A percentile compares a stretch with the other conserved stretches of the same genome.
phyloP scores from a whole-genome alignment of 2,888 invertebrate genomes.

The Dasysyrphus tricinctus region DNA sequence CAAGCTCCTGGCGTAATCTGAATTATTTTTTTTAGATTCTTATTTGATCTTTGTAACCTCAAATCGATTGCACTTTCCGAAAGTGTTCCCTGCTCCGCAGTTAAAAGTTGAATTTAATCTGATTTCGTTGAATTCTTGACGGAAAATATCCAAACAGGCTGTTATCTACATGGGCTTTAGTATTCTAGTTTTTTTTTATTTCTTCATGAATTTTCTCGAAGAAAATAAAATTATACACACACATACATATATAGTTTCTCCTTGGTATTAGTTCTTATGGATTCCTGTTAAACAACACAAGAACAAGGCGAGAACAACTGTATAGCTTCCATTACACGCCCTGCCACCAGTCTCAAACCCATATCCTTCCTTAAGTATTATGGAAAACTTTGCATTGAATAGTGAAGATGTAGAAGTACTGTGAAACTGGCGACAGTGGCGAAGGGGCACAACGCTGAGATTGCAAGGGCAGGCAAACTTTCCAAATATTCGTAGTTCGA shows the following conservation, averaged over 20 bases:
- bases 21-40: slow-evolving; percentile 2
- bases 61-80: slow-evolving; percentile 72
- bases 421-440: not conserved
- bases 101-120: slow-evolving; percentile 71
- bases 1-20: slow-evolving; percentile 26
- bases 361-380: slow-evolving; percentile 45
- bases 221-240: slow-evolving; percentile 19
- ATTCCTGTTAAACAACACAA: slow-evolving; percentile 72
- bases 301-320: slow-evolving; percentile 72
- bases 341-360: slow-evolving; percentile 1
- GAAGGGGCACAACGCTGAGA: not conserved
- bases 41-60: slow-evolving; percentile 36
- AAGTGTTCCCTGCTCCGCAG: slow-evolving; percentile 39
- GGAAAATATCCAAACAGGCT: slow-evolving; percentile 47
- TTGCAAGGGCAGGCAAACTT: slow-evolving; percentile 59
- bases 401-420: slow-evolving; percentile 23
- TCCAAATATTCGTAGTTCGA: slow-evolving; percentile 74
- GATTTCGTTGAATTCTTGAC: slow-evolving; percentile 50
- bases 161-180: slow-evolving; percentile 31
- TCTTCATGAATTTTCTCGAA: slow-evolving; percentile 3
- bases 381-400: slow-evolving; percentile 69
- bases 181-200: slow-evolving; percentile 49
- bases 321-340: slow-evolving; percentile 53
- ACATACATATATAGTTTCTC: slow-evolving; percentile 24
- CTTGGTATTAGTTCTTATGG: slow-evolving; percentile 63